Percentiles rank a stretch among this genome's conserved stretches.
Conservation (phyloP, 2,888 invertebrate genomes). For the Drosophila seclusa region DNA sequence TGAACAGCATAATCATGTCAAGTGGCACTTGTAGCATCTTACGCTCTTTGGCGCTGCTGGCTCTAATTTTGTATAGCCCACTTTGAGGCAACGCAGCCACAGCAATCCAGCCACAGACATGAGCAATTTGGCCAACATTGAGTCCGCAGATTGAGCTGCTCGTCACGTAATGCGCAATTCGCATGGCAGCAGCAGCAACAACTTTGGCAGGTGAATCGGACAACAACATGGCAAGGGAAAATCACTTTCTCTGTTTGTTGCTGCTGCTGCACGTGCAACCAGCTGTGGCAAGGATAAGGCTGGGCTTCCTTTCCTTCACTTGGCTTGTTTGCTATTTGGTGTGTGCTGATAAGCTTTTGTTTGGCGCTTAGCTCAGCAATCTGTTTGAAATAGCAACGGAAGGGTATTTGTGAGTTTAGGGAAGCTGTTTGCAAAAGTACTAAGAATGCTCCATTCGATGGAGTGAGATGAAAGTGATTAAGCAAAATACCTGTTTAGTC, state of each 20-base stretch:
- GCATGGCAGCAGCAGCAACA: background rate
- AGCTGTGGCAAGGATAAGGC: constrained; percentile 31
- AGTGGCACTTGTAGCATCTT: constrained; percentile 27
- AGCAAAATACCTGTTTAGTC: background rate
- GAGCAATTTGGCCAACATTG: constrained; percentile 16
- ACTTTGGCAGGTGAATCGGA: constrained; percentile 27
- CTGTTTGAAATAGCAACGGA: background rate
- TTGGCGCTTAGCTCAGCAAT: constrained; percentile 10
- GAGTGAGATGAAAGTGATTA: background rate
- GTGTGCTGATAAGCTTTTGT: constrained; percentile 19
- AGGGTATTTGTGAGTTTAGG: constrained; percentile 9
- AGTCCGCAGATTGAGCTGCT: constrained; percentile 35
- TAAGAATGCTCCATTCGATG: background rate
- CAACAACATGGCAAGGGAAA: constrained; percentile 24
- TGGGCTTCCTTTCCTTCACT: constrained; percentile 1
- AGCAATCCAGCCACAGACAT: constrained; percentile 8
- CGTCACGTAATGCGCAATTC: constrained; percentile 44
- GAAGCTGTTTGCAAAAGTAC: background rate
- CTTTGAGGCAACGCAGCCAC: constrained; percentile 2
- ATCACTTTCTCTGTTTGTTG: constrained; percentile 36
- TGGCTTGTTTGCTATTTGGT: constrained; percentile 3
- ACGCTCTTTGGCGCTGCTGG: background rate
- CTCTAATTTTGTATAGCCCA: constrained; percentile 27
- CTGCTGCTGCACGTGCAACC: constrained; percentile 42
- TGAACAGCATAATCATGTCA: constrained; percentile 1